A percentile compares a stretch with the other conserved stretches of the same genome.
Conservation (phyloP, 92 coral and sea anemone species). For the Bergia sp. region DNA sequence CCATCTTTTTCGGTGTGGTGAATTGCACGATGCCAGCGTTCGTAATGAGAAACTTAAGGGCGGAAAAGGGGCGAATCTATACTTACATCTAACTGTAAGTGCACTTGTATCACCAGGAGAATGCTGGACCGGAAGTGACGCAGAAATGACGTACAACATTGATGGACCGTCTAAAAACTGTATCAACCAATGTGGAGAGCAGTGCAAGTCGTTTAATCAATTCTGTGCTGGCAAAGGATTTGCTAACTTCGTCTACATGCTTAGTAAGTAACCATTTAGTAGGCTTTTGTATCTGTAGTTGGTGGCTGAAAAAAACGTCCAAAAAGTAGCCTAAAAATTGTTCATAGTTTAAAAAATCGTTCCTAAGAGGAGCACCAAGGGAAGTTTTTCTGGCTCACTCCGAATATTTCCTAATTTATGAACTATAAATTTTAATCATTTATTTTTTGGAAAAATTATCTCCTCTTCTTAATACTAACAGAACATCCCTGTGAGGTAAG, state of each 20-base stretch:
- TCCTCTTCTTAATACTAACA: neutral
- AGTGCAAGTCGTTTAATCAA: constrained; percentile 51
- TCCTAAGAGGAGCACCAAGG: too few relatives aligned
- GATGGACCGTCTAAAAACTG: constrained; percentile 64
- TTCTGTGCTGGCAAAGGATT: constrained; percentile 72
- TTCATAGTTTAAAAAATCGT: too few relatives aligned
- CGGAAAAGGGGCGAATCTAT: too few relatives aligned
- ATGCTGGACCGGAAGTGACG: constrained; percentile 63
- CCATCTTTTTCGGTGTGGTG: too few relatives aligned
- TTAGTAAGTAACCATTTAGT: constrained; percentile 28
- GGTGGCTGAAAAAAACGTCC: too few relatives aligned
- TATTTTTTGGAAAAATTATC: too few relatives aligned
- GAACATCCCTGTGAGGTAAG: constrained; percentile 40
- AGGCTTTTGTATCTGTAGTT: neutral
- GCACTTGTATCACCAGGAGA: constrained; percentile 50
- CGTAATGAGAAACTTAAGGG: too few relatives aligned
- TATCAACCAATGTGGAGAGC: constrained; percentile 47
- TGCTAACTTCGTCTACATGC: constrained; percentile 68
- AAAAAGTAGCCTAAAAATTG: too few relatives aligned
- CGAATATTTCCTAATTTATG: too few relatives aligned
- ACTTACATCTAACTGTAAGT: neutral
- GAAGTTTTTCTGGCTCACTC: too few relatives aligned
- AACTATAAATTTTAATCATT: too few relatives aligned
- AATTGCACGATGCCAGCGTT: too few relatives aligned
- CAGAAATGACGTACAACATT: constrained; percentile 50